Percentiles rank a stretch among this genome's conserved stretches.
phyloP scores from a whole-genome alignment of 1,140 invertebrate genomes.

The Glossosoma conforme region DNA sequence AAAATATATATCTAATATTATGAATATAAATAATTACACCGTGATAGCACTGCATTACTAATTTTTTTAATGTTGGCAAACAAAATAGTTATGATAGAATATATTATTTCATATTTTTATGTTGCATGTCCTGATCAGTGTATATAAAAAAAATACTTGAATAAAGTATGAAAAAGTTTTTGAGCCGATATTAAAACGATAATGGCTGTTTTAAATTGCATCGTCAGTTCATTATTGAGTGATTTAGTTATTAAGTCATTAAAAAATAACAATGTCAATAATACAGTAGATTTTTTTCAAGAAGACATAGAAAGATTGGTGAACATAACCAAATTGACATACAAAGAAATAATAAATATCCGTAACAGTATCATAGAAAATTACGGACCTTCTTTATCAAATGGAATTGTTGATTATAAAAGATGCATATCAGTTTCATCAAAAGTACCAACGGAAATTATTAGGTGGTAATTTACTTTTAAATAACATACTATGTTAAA shows the following conservation, averaged over 20 bases:
- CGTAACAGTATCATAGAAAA: slow-evolving; percentile 39
- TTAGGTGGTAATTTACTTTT: slow-evolving; percentile 27
- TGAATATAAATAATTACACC: too few species aligned
- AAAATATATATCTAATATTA: too few species aligned
- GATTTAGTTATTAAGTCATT: slow-evolving; percentile 48
- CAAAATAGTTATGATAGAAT: too few species aligned
- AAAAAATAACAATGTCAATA: slow-evolving; percentile 49
- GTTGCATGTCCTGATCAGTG: too few species aligned
- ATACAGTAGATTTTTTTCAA: slow-evolving; percentile 55
- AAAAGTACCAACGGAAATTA: slow-evolving; percentile 33
- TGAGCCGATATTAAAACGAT: background rate
- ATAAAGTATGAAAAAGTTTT: background rate
- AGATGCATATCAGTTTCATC: slow-evolving; percentile 30
- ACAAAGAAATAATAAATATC: slow-evolving; percentile 37
- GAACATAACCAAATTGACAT: slow-evolving; percentile 38
- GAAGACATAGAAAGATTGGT: slow-evolving; percentile 45
- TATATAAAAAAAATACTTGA: background rate
- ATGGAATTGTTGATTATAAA: slow-evolving; percentile 32
- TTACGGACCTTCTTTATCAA: slow-evolving; percentile 37
- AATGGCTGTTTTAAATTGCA: slow-evolving; percentile 12
- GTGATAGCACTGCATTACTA: too few species aligned
- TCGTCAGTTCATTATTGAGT: slow-evolving; percentile 43
- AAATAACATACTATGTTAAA: too few species aligned
- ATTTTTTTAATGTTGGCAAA: too few species aligned
- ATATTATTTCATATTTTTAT: too few species aligned